Base-by-base conservation (phyloP, 2,888 invertebrate genomes). In the Thereva nobilitata region DNA sequence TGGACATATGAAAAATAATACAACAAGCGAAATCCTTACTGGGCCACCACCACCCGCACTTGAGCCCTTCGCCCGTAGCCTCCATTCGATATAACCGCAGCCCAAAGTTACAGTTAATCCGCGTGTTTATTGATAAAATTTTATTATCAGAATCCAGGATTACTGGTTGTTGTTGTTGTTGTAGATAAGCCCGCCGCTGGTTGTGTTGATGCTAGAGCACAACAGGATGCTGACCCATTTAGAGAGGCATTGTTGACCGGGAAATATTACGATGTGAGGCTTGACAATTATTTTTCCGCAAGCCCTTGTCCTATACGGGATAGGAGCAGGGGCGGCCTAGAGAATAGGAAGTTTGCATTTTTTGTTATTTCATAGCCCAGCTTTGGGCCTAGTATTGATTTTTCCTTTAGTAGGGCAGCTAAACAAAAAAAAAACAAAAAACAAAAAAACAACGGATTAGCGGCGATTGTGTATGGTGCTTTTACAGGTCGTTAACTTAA, bases 121-220 rank as follows among this genome's bases (percentile, higher is more conserved):
- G 6, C 23, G 49, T 53, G 45, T 65, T 65, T 65, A 65, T 65
- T 65, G 64, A 55, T 65, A 47, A 63, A 47, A 65, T 65, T 65
- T 65, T 65, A 65, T 55, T 40, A 55, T 55, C 49, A n/a, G 55
- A 47, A 65, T 65, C 47, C 49, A n/a, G 55, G 55, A 65, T 65
- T 55, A 65, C 41, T 55, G 23, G 23, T 23, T 55, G 41, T 7
- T 49, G 38, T 38, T 40, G 12, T 12, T 49, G 59, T 23, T 47
- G 6, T 59, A 47, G 35, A 47, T 59, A 47, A 10, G 35, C 37
- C 4, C 44, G 44, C 7, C 7, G 34, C 45, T 42, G 23, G 23
- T 23, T 2, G 23, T 10, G 45, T 57, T n/a, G 45, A 45, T 57
- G 57, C 44, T 45, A 35, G 37, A 40, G 38, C 23, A 59, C 47